Conservation (phyloP, 2,888 invertebrate species). For the Leucophenga montana region DNA sequence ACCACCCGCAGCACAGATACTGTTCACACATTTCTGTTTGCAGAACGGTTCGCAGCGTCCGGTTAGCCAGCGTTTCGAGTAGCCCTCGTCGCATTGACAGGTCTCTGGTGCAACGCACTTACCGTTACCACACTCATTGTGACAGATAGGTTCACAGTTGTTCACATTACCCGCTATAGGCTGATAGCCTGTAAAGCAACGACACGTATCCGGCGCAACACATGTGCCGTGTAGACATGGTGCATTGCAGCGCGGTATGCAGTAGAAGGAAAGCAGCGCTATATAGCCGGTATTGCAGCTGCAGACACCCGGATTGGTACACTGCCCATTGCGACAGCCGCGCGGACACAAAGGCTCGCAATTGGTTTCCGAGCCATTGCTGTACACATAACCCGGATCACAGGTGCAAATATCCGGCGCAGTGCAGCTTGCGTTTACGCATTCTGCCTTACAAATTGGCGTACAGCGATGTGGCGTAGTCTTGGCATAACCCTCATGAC, state of each 20-base stretch:
- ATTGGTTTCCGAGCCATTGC: slow-evolving; percentile 59
- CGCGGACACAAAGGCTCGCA: slow-evolving; percentile 67
- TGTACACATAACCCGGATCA: slow-evolving; percentile 53
- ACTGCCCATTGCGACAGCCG: slow-evolving; percentile 71
- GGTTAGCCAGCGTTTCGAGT: slow-evolving; percentile 61
- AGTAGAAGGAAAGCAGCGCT: slow-evolving; percentile 58
- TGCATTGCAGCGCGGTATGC: slow-evolving; percentile 62
- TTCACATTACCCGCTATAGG: slow-evolving; percentile 47
- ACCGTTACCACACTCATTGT: slow-evolving; percentile 63
- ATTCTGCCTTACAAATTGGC: slow-evolving; percentile 58
- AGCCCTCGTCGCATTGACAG: slow-evolving; percentile 68
- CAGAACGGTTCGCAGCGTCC: slow-evolving; percentile 69
- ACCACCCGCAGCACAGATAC: slow-evolving; percentile 73
- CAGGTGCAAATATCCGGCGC: slow-evolving; percentile 71
- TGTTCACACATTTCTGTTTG: slow-evolving; percentile 67
- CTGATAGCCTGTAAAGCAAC: slow-evolving; percentile 72
- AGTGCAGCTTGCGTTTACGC: slow-evolving; percentile 70
- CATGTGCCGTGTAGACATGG: slow-evolving; percentile 67
- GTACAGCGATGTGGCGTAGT: slow-evolving; percentile 61
- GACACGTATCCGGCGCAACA: slow-evolving; percentile 72
- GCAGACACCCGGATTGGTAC: slow-evolving; percentile 72
- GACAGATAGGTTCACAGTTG: slow-evolving; percentile 67
- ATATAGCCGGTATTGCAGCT: slow-evolving; percentile 66
- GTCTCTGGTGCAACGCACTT: slow-evolving; percentile 67
- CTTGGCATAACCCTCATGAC: slow-evolving; percentile 64